Conservation (phyloP, 2,888 invertebrate species). For the Patella caerulea region DNA sequence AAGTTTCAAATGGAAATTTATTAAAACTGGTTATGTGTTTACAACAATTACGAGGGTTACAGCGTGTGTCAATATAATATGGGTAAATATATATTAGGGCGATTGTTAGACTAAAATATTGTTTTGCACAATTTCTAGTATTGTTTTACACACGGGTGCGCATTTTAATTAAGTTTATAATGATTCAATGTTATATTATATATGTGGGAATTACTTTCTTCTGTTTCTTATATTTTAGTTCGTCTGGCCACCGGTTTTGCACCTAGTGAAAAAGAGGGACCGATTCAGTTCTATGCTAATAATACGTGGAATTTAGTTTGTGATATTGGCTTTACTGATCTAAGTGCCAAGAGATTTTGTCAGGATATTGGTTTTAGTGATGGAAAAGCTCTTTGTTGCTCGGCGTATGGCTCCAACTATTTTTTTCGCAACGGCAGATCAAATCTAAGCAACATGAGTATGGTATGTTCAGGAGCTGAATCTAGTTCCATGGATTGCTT, state of each 20-base stretch:
- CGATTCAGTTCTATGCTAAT: constrained; percentile 50
- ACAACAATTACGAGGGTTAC: too few species aligned
- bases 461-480: constrained; percentile 42
- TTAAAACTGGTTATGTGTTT: too few species aligned
- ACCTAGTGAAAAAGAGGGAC: constrained; percentile 49
- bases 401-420: constrained; percentile 51
- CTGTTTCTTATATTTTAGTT: constrained; percentile 34
- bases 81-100: too few species aligned
- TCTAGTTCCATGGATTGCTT: constrained; percentile 44
- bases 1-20: too few species aligned
- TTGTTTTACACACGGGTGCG: too few species aligned
- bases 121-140: too few species aligned
- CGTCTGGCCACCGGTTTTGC: constrained; percentile 53
- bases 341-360: constrained; percentile 54
- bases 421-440: constrained; percentile 14
- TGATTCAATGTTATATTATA: too few species aligned
- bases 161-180: too few species aligned
- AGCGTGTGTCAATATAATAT: too few species aligned
- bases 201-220: too few species aligned
- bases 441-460: constrained; percentile 41
- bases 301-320: constrained; percentile 55
- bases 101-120: too few species aligned
- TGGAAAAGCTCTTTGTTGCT: constrained; percentile 54
- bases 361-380: constrained; percentile 51
- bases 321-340: constrained; percentile 57